Conservation (phyloP, 2,797 vertebrate genomes). For the Clarias pachynema region DNA sequence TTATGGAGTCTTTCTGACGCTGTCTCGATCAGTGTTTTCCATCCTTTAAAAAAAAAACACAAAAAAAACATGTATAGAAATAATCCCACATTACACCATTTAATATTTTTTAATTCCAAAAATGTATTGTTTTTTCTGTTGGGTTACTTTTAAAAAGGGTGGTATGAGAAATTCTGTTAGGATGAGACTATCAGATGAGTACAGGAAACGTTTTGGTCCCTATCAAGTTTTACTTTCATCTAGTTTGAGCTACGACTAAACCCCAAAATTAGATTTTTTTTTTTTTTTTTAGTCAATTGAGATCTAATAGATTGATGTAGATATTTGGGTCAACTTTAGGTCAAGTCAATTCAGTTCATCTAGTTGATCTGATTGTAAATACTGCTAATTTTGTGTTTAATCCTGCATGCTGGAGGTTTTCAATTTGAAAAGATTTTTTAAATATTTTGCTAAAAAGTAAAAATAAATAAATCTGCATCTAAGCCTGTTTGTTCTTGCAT, state of each 20-base stretch:
- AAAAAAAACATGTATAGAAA: not conserved
- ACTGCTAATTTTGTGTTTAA: not conserved
- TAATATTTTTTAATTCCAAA: not conserved
- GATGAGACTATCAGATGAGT: not conserved
- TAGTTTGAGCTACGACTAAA: not conserved
- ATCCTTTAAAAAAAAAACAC: not conserved
- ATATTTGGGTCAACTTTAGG: not conserved
- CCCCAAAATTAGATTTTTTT: not conserved
- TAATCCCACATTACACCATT: not conserved
- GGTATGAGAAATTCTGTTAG: not conserved
- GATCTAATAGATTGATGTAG: not conserved
- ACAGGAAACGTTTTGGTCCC: not conserved
- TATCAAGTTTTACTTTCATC: not conserved
- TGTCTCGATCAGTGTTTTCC: slow-evolving; percentile 5
- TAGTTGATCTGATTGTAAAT: not conserved
- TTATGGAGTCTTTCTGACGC: slow-evolving; percentile 26
- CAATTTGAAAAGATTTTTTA: no score
- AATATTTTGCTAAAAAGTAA: not conserved
- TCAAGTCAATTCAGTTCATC: not conserved
- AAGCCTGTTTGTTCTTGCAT: not conserved
- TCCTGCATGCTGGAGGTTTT: not conserved
- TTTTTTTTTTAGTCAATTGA: not conserved
- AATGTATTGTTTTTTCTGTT: not conserved
- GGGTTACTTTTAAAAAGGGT: not conserved
- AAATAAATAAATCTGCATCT: no score